Evolutionary conservation across 2,797 vertebrate genomes (phyloP), one percentile per base, ranked within the genome.

Genomic region (Chelonia mydas): DNA sequence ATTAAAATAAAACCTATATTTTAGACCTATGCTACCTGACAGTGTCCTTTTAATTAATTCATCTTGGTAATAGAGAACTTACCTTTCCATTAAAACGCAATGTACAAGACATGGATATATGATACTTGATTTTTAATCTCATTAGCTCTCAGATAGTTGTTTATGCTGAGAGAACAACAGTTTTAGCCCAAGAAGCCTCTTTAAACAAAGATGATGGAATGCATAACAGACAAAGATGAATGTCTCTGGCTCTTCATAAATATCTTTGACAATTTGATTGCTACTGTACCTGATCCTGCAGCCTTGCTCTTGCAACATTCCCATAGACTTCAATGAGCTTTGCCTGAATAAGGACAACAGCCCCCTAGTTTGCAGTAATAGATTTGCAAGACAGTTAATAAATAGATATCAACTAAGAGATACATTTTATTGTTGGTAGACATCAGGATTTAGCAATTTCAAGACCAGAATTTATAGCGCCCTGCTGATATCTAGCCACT

Each of bases 281-380:
- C 89, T 86, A 59, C 1, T 1, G 92, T 68, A 78, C 49, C 90
- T 89, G 88, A 96, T 91, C 96, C 94, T 95, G 81, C 23, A 94
- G 92, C 51, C 78, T 81, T 79, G 47, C 27, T 49, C 74, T 74
- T 87, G 79, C 41, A 76, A 96, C 93, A 92, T 27, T 12, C 88
- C 37, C 83, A 87, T 2, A 83, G 83, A 84, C 72, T 89, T 95
- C 87, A 94, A 49, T 89, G 79, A 27, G 59, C 79, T 85, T 96
- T 97, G 92, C 93, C 93, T 95, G 95, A 96, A 83, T 65, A 85
- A 92, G 50, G 90, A 87, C 90, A 92, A 89, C 68, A 90, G 91
- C 90, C 51, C 87, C 87, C 91, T 90, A 0, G 0, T 74, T 93
- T 65, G 37, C 78, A 59, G 50, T 72, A 74, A 47, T 47, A 92